These are phyloP conservation scores for Chaetops frenatus DNA, from an alignment of 2,113 vertebrate genomes.

Conservation along the genomic window DNA sequence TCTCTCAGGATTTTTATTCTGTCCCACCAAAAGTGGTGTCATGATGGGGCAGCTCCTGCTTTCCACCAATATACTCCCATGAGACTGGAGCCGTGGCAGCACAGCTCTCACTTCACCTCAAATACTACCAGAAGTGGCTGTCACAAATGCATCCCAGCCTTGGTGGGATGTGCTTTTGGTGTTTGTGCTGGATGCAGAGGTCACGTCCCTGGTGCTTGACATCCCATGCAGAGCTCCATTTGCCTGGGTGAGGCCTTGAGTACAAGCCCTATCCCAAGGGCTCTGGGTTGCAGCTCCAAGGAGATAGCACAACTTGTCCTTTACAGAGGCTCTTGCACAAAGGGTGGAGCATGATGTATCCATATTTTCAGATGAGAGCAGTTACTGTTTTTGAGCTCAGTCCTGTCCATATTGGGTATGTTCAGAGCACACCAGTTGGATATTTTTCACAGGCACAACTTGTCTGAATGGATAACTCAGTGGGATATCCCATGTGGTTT, in stretches of 20 bases:
- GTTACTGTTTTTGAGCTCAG: neutral
- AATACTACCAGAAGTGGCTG: neutral
- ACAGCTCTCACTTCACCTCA: neutral
- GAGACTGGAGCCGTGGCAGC: rapidly evolving
- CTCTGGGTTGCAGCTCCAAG: neutral
- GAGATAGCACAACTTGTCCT: neutral
- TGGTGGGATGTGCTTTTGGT: neutral
- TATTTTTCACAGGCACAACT: neutral
- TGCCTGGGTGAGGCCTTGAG: neutral
- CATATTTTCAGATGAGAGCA: neutral
- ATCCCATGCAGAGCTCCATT: neutral
- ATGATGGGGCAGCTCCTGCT: neutral
- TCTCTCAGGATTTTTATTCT: neutral
- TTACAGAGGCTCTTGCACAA: neutral
- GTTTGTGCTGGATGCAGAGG: neutral
- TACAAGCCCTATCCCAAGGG: neutral
- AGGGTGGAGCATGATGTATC: neutral
- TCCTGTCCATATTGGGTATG: neutral
- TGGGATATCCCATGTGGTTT: neutral
- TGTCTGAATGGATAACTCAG: neutral
- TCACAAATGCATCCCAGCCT: neutral
- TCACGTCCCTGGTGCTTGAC: neutral
- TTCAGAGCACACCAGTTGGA: neutral
- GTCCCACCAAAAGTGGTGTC: neutral
- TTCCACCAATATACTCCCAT: neutral